These are phyloP conservation scores for Limnephilus rhombicus DNA, from an alignment of 2,888 invertebrate genomes.

Conservation along the genomic window DNA sequence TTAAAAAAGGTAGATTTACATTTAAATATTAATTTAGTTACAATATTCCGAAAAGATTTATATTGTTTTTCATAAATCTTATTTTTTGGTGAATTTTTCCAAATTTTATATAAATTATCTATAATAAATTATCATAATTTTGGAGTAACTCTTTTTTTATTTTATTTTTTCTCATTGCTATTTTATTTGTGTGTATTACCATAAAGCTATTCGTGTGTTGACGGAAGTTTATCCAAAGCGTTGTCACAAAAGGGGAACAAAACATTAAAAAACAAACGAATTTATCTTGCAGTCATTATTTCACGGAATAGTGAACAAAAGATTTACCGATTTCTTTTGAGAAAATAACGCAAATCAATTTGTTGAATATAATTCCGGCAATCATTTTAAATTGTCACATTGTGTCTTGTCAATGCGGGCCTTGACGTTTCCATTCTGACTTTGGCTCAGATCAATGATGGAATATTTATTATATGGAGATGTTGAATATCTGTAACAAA, in stretches of 20 bases:
- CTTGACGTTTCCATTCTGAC: not conserved
- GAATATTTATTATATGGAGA: not conserved
- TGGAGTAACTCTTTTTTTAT: too few species aligned
- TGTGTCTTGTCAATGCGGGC: conserved; percentile 33
- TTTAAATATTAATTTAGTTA: too few species aligned
- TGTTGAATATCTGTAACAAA: not conserved
- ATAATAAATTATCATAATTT: too few species aligned
- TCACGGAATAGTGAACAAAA: not conserved
- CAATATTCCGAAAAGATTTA: too few species aligned
- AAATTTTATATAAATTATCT: too few species aligned
- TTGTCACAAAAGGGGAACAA: not conserved
- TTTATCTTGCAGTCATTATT: not conserved
- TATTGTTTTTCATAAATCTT: too few species aligned
- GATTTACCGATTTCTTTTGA: conserved; percentile 6
- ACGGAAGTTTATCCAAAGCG: not conserved
- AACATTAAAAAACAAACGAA: not conserved
- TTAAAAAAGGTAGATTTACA: too few species aligned
- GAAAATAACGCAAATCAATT: conserved; percentile 43
- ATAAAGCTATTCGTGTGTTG: not conserved
- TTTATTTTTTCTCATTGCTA: too few species aligned
- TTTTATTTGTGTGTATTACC: too few species aligned
- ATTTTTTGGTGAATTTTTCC: too few species aligned
- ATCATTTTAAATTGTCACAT: conserved; percentile 42
- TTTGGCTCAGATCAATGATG: not conserved
- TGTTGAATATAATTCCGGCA: conserved; percentile 11